A percentile compares a stretch with the other conserved stretches of the same genome.
phyloP scores from a whole-genome alignment of 2,888 invertebrate genomes.

The Ennomos quercinarius region DNA sequence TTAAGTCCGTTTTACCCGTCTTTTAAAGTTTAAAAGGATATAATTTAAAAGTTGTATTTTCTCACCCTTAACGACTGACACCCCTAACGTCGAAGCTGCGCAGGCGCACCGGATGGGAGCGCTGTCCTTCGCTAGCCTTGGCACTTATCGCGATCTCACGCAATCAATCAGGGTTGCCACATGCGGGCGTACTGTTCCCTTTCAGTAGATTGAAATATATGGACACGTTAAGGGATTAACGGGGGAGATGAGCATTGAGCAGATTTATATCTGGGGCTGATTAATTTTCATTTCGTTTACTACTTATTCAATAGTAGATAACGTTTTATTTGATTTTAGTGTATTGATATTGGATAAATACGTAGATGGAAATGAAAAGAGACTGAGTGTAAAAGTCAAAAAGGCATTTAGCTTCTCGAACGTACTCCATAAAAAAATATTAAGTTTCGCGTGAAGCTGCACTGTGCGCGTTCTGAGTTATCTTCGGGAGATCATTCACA shows the following conservation, averaged over 20 bases:
- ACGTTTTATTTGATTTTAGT: no score
- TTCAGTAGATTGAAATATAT: slow-evolving; percentile 46
- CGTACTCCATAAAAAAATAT: no score
- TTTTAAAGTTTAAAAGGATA: no score
- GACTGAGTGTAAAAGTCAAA: no score
- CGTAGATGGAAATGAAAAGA: no score
- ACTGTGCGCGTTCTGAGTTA: no score
- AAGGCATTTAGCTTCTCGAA: no score
- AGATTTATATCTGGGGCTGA: not conserved
- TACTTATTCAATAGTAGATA: not conserved
- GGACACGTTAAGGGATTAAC: slow-evolving; percentile 34
- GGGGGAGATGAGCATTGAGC: slow-evolving; percentile 10
- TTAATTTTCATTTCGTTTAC: not conserved
- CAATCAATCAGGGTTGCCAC: slow-evolving; percentile 64
- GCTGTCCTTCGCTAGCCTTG: slow-evolving; percentile 82
- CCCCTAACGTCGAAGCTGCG: slow-evolving; percentile 9
- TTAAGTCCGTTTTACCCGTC: no score
- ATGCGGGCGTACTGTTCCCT: slow-evolving; percentile 60
- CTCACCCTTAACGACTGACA: not conserved
- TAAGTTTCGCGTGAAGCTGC: no score
- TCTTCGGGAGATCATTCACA: no score
- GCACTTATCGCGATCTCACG: slow-evolving; percentile 55
- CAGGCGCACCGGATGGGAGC: slow-evolving; percentile 56
- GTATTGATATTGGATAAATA: no score
- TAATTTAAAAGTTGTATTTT: no score